Conservation (phyloP, 1,140 invertebrate genomes). For the Tetraneura akinire region DNA sequence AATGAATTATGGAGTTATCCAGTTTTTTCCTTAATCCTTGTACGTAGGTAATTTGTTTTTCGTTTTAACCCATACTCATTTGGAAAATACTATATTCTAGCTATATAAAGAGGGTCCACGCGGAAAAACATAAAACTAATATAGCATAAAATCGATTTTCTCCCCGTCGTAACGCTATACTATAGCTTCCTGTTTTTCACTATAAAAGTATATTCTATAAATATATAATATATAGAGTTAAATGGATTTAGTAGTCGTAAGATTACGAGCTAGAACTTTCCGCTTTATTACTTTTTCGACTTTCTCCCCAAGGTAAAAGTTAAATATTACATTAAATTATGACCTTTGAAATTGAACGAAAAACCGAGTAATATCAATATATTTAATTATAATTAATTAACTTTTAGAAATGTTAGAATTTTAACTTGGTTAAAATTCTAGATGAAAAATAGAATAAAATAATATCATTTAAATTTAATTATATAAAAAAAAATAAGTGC, state of each 20-base stretch:
- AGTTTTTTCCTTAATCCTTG: too few species aligned
- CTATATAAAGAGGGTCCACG: not conserved
- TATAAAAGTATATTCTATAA: too few species aligned
- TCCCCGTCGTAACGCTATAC: too few species aligned
- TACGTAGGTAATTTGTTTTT: too few species aligned
- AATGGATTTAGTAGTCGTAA: not conserved
- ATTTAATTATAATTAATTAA: not conserved
- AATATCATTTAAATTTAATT: too few species aligned
- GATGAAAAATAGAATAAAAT: too few species aligned
- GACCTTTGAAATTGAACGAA: not conserved
- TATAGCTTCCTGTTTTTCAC: too few species aligned
- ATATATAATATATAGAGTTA: too few species aligned
- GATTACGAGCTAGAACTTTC: not conserved
- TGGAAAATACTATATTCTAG: not conserved
- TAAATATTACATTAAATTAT: not conserved
- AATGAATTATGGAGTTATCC: too few species aligned
- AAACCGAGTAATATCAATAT: not conserved
- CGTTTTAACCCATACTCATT: not conserved
- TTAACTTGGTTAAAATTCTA: too few species aligned
- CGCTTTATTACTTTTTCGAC: not conserved
- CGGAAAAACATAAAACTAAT: not conserved
- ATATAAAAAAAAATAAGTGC: too few species aligned
- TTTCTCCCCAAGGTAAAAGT: not conserved
- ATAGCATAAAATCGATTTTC: constrained; percentile 17
- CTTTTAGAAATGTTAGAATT: not conserved